Base-by-base conservation (phyloP, 2,797 vertebrate genomes). In the Sus cebifrons region DNA sequence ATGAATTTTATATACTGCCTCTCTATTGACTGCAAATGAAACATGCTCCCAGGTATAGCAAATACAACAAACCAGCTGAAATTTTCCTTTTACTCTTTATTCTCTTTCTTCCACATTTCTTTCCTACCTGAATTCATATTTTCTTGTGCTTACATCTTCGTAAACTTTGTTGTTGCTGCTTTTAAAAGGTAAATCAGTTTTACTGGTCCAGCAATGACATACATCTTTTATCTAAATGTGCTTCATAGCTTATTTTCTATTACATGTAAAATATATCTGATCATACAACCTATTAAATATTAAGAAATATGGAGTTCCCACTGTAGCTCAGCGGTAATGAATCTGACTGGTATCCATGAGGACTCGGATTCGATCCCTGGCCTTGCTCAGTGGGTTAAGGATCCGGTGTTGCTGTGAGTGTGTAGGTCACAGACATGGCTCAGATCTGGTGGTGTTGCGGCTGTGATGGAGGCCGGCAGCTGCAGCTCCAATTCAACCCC, bases 51-150 rank as follows among this genome's bases (percentile, higher is more conserved):
- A 65, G 36, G 29, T 29, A 60, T 16, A 71, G 9, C 25, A 68
- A 95, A 92, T 5, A 93, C 17, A 96, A 75, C 17, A 95, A 75
- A 75, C 78, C 32, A 86, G 27, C 5, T 15, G 12, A 91, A 89
- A 65, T 60, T 82, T 84, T 86, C 64, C 86, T 21, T 82, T 90
- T 36, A 65, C 8, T 86, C 44, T 71, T 94, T 62, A 49, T 49
- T 75, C 68, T 78, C 20, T 93, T n/a, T 83, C 15, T 82, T 58
- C 27, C 65, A 60, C 29, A 29, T 89, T 86, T 82, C 56, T 77
- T 92, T 71, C 29, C 25, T 23, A 67, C 64, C 29, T 89, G 32
- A 93, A 73, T 67, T 78, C 58, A 20, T 32, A 70, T 68, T 83
- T 90, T 65, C 49, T 44, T n/a, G 6, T 36, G 15, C 14, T 91